Evolutionary conservation across 2,888 invertebrate genomes (phyloP).

Genomic region (Pammene fasciana): DNA sequence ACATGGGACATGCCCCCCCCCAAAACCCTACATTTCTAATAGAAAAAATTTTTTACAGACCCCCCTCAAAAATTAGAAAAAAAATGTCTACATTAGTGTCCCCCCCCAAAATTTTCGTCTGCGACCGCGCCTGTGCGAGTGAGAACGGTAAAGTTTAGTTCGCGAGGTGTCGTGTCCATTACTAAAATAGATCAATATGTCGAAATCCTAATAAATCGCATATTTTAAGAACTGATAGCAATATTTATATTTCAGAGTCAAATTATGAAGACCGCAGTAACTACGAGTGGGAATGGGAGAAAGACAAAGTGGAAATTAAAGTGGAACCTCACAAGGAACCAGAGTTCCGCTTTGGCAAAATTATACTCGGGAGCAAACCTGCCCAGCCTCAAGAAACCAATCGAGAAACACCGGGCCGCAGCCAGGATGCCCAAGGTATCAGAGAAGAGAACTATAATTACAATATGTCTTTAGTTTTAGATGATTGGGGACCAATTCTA

Average conservation of each 20-base stretch:
- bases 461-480: constrained; percentile 47
- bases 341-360: constrained; percentile 45
- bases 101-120: too few species aligned
- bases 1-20: too few species aligned
- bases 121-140: too few species aligned
- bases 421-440: constrained; percentile 11
- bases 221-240: too few species aligned
- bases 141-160: too few species aligned
- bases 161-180: too few species aligned
- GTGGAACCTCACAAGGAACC: constrained; percentile 1
- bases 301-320: constrained; percentile 13
- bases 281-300: constrained; percentile 23
- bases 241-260: constrained; percentile 18
- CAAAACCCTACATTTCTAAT: too few species aligned
- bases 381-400: background rate
- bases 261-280: constrained; percentile 19
- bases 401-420: constrained; percentile 6
- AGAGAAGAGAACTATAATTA: constrained; percentile 32
- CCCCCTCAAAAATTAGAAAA: too few species aligned
- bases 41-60: too few species aligned
- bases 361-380: constrained; percentile 53
- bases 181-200: too few species aligned
- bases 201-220: too few species aligned
- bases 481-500: constrained; percentile 55
- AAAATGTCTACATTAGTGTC: too few species aligned